These are phyloP conservation scores for Rallus crepitans DNA, from an alignment of 2,797 vertebrate species.

Conservation along the genomic window DNA sequence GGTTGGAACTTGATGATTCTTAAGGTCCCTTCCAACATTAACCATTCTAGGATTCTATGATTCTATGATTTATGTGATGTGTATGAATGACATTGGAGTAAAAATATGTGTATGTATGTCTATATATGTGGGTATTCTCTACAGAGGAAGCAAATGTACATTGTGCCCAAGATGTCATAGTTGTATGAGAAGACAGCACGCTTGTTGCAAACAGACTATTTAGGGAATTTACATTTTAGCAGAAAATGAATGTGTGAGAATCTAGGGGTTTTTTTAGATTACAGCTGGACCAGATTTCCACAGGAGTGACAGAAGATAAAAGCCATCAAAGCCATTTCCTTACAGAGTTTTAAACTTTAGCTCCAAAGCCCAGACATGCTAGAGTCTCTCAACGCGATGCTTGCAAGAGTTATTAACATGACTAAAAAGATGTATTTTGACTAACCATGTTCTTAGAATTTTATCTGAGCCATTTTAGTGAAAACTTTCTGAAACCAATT, in stretches of 20 bases:
- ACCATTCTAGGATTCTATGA: no score
- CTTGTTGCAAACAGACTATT: neutral
- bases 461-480: conserved; percentile 1
- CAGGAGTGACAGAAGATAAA: conserved; percentile 29
- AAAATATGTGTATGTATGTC: neutral
- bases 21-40: no score
- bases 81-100: neutral
- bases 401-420: conserved; percentile 2
- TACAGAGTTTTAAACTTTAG: neutral
- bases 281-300: conserved; percentile 50
- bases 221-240: conserved; percentile 39
- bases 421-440: conserved; percentile 13
- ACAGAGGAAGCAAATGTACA: neutral
- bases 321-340: conserved; percentile 50
- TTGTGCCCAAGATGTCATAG: neutral
- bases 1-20: no score
- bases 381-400: neutral
- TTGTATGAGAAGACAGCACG: neutral
- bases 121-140: neutral
- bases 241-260: neutral
- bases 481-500: neutral
- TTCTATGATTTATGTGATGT: neutral
- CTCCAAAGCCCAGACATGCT: neutral
- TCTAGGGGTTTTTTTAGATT: conserved; percentile 13
- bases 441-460: neutral